Evolutionary conservation across 2,888 invertebrate species (phyloP).

Genomic region (Drosophila helvetica): DNA sequence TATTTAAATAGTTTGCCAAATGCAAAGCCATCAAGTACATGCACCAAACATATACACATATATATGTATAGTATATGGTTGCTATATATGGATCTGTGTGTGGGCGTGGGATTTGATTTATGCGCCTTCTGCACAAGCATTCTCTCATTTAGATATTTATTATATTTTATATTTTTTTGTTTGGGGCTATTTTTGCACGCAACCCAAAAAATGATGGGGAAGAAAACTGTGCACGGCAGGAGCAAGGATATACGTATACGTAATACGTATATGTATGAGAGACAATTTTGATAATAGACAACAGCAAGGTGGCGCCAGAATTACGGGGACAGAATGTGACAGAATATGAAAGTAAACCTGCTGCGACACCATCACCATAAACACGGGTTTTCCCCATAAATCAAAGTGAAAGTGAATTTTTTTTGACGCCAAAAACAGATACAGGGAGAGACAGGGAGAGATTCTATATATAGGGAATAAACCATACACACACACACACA

Average conservation of each 20-base stretch:
- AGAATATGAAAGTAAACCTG: conserved; percentile 38
- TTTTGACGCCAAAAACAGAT: too few species aligned
- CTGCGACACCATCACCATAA: conserved; percentile 36
- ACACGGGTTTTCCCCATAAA: conserved; percentile 42
- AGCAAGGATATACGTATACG: too few species aligned
- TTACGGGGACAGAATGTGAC: conserved; percentile 43
- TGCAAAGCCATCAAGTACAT: conserved; percentile 46
- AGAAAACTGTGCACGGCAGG: conserved; percentile 13
- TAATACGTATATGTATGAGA: conserved; percentile 15
- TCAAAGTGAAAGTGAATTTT: conserved; percentile 20
- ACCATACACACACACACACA: too few species aligned
- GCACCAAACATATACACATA: conserved; percentile 5
- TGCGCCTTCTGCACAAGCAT: conserved; percentile 53
- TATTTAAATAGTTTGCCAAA: conserved; percentile 69
- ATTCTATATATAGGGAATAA: conserved; percentile 22
- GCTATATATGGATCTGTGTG: conserved; percentile 7
- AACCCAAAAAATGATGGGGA: conserved; percentile 41
- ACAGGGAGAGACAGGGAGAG: not conserved
- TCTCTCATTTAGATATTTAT: conserved; percentile 40
- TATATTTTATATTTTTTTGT: conserved; percentile 38
- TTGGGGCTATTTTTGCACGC: conserved; percentile 63
- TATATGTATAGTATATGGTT: conserved; percentile 1
- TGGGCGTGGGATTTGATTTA: conserved; percentile 57
- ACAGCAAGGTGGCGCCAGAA: conserved; percentile 70
- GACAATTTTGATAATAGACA: conserved; percentile 64